Evolutionary conservation across 2,888 invertebrate genomes (phyloP).

Genomic region (Temnothorax unifasciatus): DNA sequence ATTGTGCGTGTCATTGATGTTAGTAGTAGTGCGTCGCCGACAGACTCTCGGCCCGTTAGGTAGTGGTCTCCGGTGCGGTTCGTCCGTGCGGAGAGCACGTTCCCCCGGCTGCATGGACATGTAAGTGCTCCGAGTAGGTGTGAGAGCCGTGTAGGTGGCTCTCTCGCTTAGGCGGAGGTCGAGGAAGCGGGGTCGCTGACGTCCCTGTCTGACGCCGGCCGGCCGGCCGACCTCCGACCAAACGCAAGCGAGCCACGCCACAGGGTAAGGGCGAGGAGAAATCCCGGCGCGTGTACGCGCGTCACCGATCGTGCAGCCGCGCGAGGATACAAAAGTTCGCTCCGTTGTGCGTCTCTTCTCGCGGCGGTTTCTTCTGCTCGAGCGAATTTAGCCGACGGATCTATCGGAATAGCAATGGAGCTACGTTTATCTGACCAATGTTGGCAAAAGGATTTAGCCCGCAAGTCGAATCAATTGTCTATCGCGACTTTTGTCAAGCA

Average conservation of each 20-base stretch:
- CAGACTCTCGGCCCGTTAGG: conserved; percentile 72
- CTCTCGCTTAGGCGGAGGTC: conserved; percentile 64
- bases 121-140: conserved; percentile 54
- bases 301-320: not conserved
- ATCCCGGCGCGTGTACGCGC: conserved; percentile 35
- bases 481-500: not conserved
- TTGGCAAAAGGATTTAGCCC: conserved; percentile 18
- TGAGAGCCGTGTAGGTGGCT: conserved; percentile 73
- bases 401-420: conserved; percentile 2
- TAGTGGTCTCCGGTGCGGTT: conserved; percentile 72
- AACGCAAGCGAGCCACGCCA: conserved; percentile 38
- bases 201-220: conserved; percentile 45
- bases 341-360: not conserved
- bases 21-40: conserved; percentile 65
- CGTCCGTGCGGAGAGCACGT: conserved; percentile 63
- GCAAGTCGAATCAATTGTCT: not conserved
- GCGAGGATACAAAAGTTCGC: not conserved
- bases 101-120: conserved; percentile 35
- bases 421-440: not conserved
- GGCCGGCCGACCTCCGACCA: conserved; percentile 39
- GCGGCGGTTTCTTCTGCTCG: not conserved
- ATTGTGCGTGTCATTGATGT: conserved; percentile 56
- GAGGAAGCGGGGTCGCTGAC: conserved; percentile 52
- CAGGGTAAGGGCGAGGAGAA: conserved; percentile 30
- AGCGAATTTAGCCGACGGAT: not conserved